phyloP scores from a whole-genome alignment of 1,140 invertebrate genomes.

The Bactericera cockerelli region DNA sequence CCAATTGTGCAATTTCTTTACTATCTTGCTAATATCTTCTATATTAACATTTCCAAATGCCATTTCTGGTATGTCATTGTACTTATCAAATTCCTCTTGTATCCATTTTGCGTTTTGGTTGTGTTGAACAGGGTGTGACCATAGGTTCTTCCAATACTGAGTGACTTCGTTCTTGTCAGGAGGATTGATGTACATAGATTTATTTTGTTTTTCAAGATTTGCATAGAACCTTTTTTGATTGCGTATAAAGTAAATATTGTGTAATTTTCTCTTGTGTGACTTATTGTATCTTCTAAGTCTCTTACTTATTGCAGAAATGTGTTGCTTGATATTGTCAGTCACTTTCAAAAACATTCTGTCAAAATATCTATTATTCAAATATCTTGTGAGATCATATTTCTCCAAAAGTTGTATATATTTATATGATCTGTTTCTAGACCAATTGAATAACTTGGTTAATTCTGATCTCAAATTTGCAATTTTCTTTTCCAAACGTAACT shows the following conservation, averaged over 20 bases:
- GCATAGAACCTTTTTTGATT: not conserved
- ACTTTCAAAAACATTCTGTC: not conserved
- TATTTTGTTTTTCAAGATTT: not conserved
- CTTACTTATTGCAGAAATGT: not conserved
- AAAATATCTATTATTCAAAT: not conserved
- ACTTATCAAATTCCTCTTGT: not conserved
- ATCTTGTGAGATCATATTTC: not conserved
- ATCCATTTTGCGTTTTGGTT: not conserved
- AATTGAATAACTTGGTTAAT: not conserved
- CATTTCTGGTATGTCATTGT: not conserved
- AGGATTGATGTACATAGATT: not conserved
- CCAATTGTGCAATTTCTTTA: slow-evolving; percentile 11
- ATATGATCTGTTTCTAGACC: not conserved
- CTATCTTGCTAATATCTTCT: not conserved
- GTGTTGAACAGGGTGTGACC: not conserved
- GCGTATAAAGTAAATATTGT: not conserved
- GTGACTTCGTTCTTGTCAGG: not conserved
- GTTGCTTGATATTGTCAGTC: not conserved
- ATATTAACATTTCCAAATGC: not conserved
- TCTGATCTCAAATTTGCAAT: not conserved
- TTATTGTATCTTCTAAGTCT: slow-evolving; percentile 2
- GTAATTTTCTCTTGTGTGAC: not conserved
- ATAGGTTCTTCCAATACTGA: not conserved
- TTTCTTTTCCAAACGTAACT: not conserved
- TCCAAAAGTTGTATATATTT: not conserved